phyloP scores from a whole-genome alignment of 2,113 vertebrate species.

The Perca schrenkii region DNA sequence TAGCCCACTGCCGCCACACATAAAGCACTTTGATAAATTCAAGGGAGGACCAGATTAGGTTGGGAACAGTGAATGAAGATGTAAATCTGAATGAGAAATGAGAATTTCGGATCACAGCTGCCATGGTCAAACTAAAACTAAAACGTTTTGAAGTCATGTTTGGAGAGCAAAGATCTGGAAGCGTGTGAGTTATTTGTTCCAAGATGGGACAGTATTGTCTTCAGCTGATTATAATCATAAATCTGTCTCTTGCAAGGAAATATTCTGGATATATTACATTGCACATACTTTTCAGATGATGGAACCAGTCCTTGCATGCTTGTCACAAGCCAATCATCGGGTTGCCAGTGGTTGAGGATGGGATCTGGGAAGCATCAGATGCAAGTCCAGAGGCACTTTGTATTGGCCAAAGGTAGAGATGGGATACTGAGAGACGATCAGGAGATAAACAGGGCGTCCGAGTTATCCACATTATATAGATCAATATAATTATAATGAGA shows the following conservation, averaged over 20 bases:
- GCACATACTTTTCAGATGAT: slow-evolving; percentile 29
- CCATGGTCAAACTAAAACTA: background rate
- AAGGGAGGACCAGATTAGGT: slow-evolving; percentile 25
- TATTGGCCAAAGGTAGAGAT: background rate
- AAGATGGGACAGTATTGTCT: background rate
- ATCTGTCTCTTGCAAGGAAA: slow-evolving; percentile 16
- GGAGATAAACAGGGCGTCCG: background rate
- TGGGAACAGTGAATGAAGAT: slow-evolving; percentile 29
- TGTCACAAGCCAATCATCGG: slow-evolving; percentile 19
- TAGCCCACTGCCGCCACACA: slow-evolving; percentile 6
- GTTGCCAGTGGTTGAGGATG: background rate
- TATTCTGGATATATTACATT: background rate
- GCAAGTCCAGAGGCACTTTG: slow-evolving; percentile 13
- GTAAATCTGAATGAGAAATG: slow-evolving; percentile 48
- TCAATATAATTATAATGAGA: background rate
- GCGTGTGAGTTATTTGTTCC: background rate
- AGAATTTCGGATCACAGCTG: slow-evolving; percentile 6
- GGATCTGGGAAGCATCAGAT: slow-evolving; percentile 40
- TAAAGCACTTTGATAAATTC: slow-evolving; percentile 48
- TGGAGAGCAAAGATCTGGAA: slow-evolving; percentile 38
- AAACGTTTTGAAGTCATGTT: slow-evolving; percentile 17
- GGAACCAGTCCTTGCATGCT: background rate
- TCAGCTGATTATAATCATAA: slow-evolving; percentile 38
- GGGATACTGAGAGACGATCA: background rate
- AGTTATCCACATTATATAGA: background rate